These are phyloP conservation scores for Paraplagusia blochii DNA, from an alignment of 2,113 vertebrate species.

Conservation along the genomic window DNA sequence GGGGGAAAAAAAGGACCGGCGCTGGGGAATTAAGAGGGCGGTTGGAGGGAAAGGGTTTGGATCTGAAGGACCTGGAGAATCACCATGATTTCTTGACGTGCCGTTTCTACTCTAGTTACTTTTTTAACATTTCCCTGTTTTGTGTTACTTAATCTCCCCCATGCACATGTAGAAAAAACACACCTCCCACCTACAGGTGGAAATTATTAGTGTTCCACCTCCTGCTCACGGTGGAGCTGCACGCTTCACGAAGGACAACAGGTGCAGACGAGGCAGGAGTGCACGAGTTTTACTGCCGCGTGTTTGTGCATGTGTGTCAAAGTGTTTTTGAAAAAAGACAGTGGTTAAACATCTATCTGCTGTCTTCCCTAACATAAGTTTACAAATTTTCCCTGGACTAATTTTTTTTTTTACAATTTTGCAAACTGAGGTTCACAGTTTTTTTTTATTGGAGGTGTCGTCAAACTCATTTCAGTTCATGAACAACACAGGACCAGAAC, in stretches of 20 bases:
- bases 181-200: slow-evolving; percentile 47
- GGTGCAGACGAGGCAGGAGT: slow-evolving; percentile 61
- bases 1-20: too few species aligned
- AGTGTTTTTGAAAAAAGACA: too few species aligned
- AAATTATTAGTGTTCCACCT: slow-evolving; percentile 44
- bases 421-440: too few species aligned
- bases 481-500: too few species aligned
- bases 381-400: too few species aligned
- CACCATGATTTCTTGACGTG: slow-evolving; percentile 32
- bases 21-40: slow-evolving; percentile 11
- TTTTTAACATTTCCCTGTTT: slow-evolving; percentile 35
- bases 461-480: too few species aligned
- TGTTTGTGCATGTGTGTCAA: slow-evolving; percentile 5
- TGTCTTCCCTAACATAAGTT: too few species aligned
- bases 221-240: slow-evolving; percentile 43
- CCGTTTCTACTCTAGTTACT: slow-evolving; percentile 13
- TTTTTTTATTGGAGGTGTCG: too few species aligned
- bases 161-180: slow-evolving; percentile 20
- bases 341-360: too few species aligned
- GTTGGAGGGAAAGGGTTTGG: background rate
- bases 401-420: too few species aligned
- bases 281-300: slow-evolving; percentile 22
- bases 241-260: slow-evolving; percentile 53
- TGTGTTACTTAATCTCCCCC: slow-evolving; percentile 13
- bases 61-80: slow-evolving; percentile 35